Percentiles rank a stretch among this genome's conserved stretches.
Conservation (phyloP, 2,888 invertebrate genomes). For the Amiota communis region DNA sequence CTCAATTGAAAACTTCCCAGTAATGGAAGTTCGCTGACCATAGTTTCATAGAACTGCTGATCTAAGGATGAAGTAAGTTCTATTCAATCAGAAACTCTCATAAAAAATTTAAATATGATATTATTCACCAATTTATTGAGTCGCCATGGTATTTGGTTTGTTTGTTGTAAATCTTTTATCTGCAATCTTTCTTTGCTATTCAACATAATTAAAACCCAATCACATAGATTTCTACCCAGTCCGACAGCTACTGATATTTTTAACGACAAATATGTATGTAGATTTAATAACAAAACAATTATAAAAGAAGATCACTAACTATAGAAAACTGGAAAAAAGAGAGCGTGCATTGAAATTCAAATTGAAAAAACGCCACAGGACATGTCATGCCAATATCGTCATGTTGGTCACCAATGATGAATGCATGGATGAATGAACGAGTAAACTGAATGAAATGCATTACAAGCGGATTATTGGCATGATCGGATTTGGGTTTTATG, state of each 20-base stretch:
- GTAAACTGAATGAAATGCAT: conserved; percentile 51
- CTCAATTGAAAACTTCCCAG: too few species aligned
- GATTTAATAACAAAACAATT: conserved; percentile 63
- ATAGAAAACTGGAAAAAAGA: conserved; percentile 37
- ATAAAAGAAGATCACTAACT: conserved; percentile 57
- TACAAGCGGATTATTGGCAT: conserved; percentile 64
- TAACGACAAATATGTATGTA: conserved; percentile 45
- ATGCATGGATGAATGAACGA: conserved; percentile 24
- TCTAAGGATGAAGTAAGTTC: too few species aligned
- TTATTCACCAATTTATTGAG: too few species aligned
- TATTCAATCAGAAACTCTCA: too few species aligned
- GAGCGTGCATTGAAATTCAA: conserved; percentile 44
- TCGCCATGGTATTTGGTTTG: too few species aligned
- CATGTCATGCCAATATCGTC: conserved; percentile 18
- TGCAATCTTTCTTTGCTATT: too few species aligned
- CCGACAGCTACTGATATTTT: conserved; percentile 54
- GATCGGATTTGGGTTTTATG: conserved; percentile 52
- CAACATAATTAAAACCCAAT: too few species aligned
- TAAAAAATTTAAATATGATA: too few species aligned
- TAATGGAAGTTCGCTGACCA: too few species aligned
- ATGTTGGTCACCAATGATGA: conserved; percentile 12
- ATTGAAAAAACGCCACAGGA: conserved; percentile 57
- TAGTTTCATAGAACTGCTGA: too few species aligned
- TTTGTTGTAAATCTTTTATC: too few species aligned
- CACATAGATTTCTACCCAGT: background rate